Conservation (phyloP, 2,113 vertebrate species). For the Dendropsophus ebraccatus region DNA sequence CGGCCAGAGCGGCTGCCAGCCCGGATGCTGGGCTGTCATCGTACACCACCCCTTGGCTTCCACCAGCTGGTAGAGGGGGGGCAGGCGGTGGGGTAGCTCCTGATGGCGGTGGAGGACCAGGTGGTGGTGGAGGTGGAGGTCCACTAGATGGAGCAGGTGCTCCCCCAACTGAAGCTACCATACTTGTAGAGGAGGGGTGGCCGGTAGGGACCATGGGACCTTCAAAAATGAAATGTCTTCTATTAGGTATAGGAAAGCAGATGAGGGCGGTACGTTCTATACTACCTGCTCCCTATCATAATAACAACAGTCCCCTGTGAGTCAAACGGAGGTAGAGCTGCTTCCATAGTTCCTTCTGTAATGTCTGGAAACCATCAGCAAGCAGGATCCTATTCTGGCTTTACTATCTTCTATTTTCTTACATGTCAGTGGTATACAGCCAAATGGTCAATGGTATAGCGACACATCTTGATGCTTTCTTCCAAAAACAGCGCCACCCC, state of each 20-base stretch:
- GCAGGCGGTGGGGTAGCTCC: slow-evolving; percentile 82
- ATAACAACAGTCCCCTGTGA: too few relatives aligned
- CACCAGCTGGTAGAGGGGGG: slow-evolving; percentile 82
- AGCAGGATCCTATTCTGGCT: too few relatives aligned
- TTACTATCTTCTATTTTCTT: too few relatives aligned
- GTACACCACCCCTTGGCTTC: slow-evolving; percentile 72
- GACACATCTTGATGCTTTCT: too few relatives aligned
- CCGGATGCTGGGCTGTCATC: slow-evolving; percentile 86
- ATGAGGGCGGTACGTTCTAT: background rate
- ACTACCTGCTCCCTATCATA: background rate
- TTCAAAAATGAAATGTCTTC: slow-evolving; percentile 58
- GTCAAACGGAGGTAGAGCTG: too few relatives aligned
- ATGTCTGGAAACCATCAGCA: background rate
- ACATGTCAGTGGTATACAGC: too few relatives aligned
- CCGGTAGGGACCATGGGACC: slow-evolving; percentile 86
- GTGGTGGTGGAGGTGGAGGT: slow-evolving; percentile 89
- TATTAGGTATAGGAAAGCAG: background rate
- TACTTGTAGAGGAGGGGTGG: slow-evolving; percentile 78
- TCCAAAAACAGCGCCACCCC: too few relatives aligned
- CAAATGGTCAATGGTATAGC: too few relatives aligned
- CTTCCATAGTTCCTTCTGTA: too few relatives aligned
- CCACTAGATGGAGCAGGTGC: slow-evolving; percentile 77
- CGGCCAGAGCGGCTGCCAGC: slow-evolving; percentile 92
- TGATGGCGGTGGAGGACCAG: slow-evolving; percentile 85
- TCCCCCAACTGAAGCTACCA: slow-evolving; percentile 71